Percentiles rank a stretch among this genome's conserved stretches.
These are phyloP conservation scores for Crenuchus spilurus DNA, from an alignment of 2,797 vertebrate species.

Conservation along the genomic window DNA sequence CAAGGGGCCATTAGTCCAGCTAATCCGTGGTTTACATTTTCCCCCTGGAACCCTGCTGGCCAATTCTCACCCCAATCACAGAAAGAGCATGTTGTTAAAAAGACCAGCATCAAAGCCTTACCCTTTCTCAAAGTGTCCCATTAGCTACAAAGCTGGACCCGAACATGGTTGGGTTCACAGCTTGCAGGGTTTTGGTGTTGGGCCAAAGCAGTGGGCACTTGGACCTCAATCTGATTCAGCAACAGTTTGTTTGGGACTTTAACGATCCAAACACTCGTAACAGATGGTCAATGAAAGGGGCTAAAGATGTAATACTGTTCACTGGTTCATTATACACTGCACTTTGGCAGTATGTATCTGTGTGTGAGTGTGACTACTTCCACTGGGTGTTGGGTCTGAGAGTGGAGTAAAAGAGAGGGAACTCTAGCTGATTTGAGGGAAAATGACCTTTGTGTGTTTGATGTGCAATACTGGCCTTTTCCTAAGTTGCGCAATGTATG, in stretches of 20 bases:
- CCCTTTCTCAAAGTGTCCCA: constrained; percentile 64
- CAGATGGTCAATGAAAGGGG: constrained; percentile 56
- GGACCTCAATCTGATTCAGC: constrained; percentile 68
- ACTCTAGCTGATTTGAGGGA: constrained; percentile 27
- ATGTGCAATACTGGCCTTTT: constrained; percentile 43
- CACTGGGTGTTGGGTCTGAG: constrained; percentile 35
- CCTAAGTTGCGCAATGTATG: constrained; percentile 33
- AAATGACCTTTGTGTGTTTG: constrained; percentile 46
- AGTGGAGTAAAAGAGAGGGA: constrained; percentile 12
- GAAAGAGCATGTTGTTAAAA: constrained; percentile 77
- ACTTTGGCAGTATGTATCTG: constrained; percentile 37
- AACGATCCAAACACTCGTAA: constrained; percentile 55
- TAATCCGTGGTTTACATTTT: constrained; percentile 83
- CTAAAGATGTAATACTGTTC: constrained; percentile 61
- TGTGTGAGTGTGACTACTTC: constrained; percentile 15
- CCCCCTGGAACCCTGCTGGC: constrained; percentile 77
- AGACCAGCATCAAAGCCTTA: constrained; percentile 70
- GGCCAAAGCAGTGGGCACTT: constrained; percentile 55
- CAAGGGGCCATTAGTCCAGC: constrained; percentile 75
- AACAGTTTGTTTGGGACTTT: constrained; percentile 74
- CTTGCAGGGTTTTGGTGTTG: constrained; percentile 57
- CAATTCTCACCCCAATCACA: constrained; percentile 71
- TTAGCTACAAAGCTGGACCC: constrained; percentile 66
- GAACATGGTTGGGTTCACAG: constrained; percentile 66
- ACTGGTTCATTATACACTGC: constrained; percentile 48